phyloP scores from a whole-genome alignment of 2,113 vertebrate genomes.

The Rutilus rutilus region DNA sequence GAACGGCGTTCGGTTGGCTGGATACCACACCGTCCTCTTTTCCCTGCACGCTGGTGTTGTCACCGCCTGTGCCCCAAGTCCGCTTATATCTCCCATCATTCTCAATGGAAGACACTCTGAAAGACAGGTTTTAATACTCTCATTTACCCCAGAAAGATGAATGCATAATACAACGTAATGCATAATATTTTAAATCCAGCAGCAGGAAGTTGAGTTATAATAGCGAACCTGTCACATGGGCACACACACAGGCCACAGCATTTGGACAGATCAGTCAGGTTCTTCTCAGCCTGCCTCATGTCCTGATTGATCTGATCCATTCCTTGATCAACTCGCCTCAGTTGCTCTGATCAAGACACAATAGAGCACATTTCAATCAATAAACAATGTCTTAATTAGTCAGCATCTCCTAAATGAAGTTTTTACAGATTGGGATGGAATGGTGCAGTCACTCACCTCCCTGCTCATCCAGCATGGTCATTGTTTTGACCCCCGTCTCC shows the following conservation, averaged over 20 bases:
- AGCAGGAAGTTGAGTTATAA: not conserved
- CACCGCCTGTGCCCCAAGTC: conserved; percentile 82
- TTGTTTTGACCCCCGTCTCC: conserved; percentile 88
- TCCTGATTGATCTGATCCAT: conserved; percentile 99
- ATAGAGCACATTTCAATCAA: not conserved
- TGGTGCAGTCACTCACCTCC: conserved; percentile 80
- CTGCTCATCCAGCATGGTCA: conserved; percentile 92
- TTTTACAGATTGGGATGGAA: not conserved
- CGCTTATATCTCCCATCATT: conserved; percentile 83
- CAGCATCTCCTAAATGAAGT: too few species aligned
- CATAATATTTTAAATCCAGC: not conserved
- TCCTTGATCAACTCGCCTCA: conserved; percentile 87
- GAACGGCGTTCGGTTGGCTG: conserved; percentile 77
- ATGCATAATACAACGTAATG: not conserved
- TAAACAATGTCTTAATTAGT: not conserved
- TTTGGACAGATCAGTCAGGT: conserved; percentile 92
- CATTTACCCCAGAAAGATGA: not conserved
- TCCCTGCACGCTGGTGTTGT: conserved; percentile 57
- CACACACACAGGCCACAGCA: conserved; percentile 96
- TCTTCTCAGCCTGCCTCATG: conserved; percentile 94
- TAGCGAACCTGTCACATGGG: conserved; percentile 88
- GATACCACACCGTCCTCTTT: conserved; percentile 74
- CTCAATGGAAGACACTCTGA: conserved; percentile 88
- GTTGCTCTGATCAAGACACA: conserved; percentile 82
- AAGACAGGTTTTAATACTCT: conserved; percentile 24